These are phyloP conservation scores for Diplosoma virens DNA, from an alignment of 23 tunicate genomes.

Conservation along the genomic window DNA sequence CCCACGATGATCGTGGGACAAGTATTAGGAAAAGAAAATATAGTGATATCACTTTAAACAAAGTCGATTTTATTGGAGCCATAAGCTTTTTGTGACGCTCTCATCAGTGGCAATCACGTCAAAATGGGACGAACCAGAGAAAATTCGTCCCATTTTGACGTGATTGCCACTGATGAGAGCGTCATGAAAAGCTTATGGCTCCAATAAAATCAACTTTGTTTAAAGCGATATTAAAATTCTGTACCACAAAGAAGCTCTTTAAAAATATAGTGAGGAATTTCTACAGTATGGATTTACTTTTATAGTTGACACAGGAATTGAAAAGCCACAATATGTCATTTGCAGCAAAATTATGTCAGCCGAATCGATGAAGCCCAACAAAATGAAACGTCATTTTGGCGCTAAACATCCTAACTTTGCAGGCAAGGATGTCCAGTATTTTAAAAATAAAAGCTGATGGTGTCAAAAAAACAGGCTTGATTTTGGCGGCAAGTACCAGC, in stretches of 20 bases:
- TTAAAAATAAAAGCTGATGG: conserved; percentile 12
- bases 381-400: too few species aligned
- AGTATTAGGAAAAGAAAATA: conserved; percentile 2
- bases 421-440: conserved; percentile 35
- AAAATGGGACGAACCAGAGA: too few species aligned
- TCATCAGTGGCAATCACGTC: too few species aligned
- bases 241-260: too few species aligned
- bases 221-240: too few species aligned
- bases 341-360: conserved; percentile 35
- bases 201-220: too few species aligned
- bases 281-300: conserved; percentile 9
- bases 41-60: too few species aligned
- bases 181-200: too few species aligned
- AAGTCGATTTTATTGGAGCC: too few species aligned
- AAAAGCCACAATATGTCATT: conserved; percentile 19
- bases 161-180: too few species aligned
- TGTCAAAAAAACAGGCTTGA: neutral
- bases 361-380: conserved; percentile 50
- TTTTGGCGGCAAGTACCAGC: conserved; percentile 30
- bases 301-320: conserved; percentile 16
- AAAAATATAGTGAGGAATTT: conserved; percentile 21
- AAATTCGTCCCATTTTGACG: too few species aligned
- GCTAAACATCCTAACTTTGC: conserved; percentile 34
- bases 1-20: neutral
- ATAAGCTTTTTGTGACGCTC: too few species aligned